A percentile compares a stretch with the other conserved stretches of the same genome.
Conservation (phyloP, 2,797 vertebrate species). For the Paguma larvata region DNA sequence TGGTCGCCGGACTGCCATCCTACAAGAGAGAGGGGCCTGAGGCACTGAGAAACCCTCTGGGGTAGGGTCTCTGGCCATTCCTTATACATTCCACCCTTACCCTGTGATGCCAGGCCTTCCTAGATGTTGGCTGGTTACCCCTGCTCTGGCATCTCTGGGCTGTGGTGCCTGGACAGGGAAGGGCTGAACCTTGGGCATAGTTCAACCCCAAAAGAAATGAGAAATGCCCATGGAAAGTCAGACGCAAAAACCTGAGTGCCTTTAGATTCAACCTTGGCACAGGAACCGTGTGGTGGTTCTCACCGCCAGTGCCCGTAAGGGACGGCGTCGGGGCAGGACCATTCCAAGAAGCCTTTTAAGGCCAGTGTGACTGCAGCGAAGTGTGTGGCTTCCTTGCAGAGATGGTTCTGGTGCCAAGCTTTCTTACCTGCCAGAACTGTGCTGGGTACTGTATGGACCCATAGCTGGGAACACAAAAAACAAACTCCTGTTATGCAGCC, state of each 20-base stretch:
- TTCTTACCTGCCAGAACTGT: background rate
- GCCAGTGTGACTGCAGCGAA: background rate
- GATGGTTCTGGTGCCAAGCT: background rate
- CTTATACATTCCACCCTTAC: background rate
- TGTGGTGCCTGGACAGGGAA: background rate
- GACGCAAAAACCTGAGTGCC: background rate
- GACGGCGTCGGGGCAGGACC: background rate
- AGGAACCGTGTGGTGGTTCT: background rate
- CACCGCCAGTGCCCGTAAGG: background rate
- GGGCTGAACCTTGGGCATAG: background rate
- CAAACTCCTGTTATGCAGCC: background rate
- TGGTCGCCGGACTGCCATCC: constrained; percentile 92
- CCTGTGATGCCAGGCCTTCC: background rate
- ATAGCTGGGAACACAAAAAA: background rate
- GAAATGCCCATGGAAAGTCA: constrained; percentile 15
- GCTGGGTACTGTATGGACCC: background rate
- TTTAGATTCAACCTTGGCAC: background rate
- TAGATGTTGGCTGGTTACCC: background rate
- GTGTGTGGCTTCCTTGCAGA: background rate
- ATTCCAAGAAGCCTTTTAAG: background rate
- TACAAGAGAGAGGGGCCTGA: constrained; percentile 81
- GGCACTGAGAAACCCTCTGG: background rate
- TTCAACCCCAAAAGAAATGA: background rate
- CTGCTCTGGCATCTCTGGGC: background rate
- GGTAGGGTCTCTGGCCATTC: background rate